Evolutionary conservation across 2,888 invertebrate genomes (phyloP).

Genomic region (Neoaliturus tenellus): DNA sequence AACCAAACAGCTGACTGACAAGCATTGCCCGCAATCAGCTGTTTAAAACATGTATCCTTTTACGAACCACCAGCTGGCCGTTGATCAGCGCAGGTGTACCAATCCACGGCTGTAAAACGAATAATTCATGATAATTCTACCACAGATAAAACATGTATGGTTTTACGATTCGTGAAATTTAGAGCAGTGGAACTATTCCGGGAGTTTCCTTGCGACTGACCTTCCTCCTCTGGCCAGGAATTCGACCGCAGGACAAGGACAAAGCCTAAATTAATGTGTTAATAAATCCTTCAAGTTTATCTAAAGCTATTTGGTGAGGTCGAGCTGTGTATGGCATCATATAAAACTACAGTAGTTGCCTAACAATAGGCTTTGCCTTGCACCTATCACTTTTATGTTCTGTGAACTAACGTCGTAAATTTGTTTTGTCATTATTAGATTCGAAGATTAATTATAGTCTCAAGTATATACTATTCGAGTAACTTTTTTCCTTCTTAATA

Average conservation of each 20-base stretch:
- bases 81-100: not conserved
- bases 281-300: slow-evolving; percentile 16
- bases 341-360: not conserved
- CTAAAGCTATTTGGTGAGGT: not conserved
- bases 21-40: slow-evolving; percentile 17
- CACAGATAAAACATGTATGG: slow-evolving; percentile 12
- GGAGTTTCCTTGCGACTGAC: not conserved
- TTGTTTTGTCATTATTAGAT: no score
- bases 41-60: slow-evolving; percentile 26
- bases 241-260: not conserved
- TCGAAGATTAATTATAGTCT: no score
- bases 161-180: not conserved
- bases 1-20: slow-evolving; percentile 8
- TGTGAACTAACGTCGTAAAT: no score
- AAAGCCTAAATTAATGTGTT: not conserved
- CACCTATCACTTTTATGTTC: not conserved
- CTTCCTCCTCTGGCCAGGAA: not conserved
- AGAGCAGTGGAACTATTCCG: not conserved
- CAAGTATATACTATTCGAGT: no score
- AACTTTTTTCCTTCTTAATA: no score
- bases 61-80: slow-evolving; percentile 9
- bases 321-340: not conserved
- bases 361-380: slow-evolving; percentile 1
- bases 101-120: not conserved
- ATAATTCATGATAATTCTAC: not conserved